Evolutionary conservation across 2,888 invertebrate species (phyloP).

Genomic region (Cryptophagus acutangulus): DNA sequence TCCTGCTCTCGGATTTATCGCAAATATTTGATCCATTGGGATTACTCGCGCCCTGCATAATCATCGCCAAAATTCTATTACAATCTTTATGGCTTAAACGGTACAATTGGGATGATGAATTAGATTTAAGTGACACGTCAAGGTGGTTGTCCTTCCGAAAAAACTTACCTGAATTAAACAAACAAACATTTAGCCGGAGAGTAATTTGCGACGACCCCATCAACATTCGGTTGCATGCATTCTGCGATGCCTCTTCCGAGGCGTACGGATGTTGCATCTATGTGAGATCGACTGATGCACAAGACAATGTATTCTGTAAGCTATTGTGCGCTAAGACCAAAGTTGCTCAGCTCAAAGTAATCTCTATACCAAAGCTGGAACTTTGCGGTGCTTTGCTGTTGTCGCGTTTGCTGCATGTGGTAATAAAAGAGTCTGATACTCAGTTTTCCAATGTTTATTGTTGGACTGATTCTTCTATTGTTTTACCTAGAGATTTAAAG

Average conservation of each 20-base stretch:
- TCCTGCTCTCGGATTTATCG: too few species aligned
- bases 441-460: background rate
- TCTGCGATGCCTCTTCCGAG: background rate
- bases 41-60: too few species aligned
- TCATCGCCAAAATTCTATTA: too few species aligned
- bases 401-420: background rate
- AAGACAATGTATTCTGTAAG: background rate
- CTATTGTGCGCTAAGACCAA: background rate
- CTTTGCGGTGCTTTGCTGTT: background rate
- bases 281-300: background rate
- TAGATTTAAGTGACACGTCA: too few species aligned
- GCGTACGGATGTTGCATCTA: constrained; percentile 12
- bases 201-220: too few species aligned
- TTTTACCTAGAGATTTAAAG: constrained; percentile 3
- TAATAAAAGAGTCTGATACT: background rate
- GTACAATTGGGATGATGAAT: too few species aligned
- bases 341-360: background rate
- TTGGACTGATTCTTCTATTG: constrained; percentile 10
- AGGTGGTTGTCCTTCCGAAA: too few species aligned
- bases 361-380: background rate
- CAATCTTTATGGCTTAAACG: too few species aligned
- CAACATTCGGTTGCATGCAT: too few species aligned
- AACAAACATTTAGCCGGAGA: too few species aligned
- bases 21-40: too few species aligned
- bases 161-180: too few species aligned